A percentile compares a stretch with the other conserved stretches of the same genome.
phyloP scores from a whole-genome alignment of 2,888 invertebrate genomes.

The Zygothrica quintamaculata region DNA sequence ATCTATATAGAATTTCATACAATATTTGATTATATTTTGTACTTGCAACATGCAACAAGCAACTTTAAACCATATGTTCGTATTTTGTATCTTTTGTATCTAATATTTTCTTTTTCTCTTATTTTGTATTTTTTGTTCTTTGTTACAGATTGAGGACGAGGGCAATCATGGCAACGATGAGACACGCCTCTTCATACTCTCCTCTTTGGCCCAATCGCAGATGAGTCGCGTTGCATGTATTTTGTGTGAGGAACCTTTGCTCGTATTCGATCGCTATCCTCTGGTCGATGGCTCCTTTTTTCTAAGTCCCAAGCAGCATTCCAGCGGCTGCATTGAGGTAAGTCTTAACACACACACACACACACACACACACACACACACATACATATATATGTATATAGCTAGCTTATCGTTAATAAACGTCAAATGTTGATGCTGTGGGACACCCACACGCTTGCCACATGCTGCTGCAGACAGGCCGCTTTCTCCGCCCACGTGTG shows the following conservation, averaged over 20 bases:
- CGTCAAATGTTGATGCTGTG: conserved; percentile 51
- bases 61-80: conserved; percentile 25
- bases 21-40: conserved; percentile 36
- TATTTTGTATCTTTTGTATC: conserved; percentile 13
- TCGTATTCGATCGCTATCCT: conserved; percentile 98
- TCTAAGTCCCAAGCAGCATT: conserved; percentile 96
- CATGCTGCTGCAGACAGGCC: conserved; percentile 6
- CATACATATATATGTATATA: background rate
- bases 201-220: conserved; percentile 96
- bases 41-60: conserved; percentile 1
- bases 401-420: conserved; percentile 63
- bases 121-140: conserved; percentile 24
- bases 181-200: conserved; percentile 97
- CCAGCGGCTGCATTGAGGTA: conserved; percentile 94
- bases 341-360: conserved; percentile 66
- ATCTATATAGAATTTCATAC: conserved; percentile 27
- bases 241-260: conserved; percentile 93
- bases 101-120: conserved; percentile 51
- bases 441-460: conserved; percentile 12
- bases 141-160: conserved; percentile 97
- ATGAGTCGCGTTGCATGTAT: conserved; percentile 94
- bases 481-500: conserved; percentile 77
- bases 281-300: conserved; percentile 99
- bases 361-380: background rate
- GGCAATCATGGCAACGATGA: conserved; percentile 99